Evolutionary conservation across 2,888 invertebrate genomes (phyloP).

Genomic region (Drosophila neutralis): DNA sequence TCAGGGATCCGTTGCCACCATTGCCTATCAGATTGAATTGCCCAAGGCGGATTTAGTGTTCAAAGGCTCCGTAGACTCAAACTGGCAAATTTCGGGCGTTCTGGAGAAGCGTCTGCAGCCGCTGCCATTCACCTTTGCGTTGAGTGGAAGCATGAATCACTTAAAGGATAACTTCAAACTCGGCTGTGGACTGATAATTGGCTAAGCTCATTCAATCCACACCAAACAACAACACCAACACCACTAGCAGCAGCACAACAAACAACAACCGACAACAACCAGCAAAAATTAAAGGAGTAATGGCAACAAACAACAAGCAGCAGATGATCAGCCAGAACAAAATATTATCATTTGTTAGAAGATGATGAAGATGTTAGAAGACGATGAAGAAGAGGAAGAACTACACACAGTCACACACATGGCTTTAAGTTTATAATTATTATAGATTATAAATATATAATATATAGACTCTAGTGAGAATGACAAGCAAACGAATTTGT

Average conservation of each 20-base stretch:
- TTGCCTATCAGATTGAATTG: conserved; percentile 97
- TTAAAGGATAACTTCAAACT: conserved; percentile 96
- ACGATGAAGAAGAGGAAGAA: conserved; percentile 16
- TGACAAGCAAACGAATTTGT: conserved; percentile 42
- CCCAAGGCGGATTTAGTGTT: conserved; percentile 97
- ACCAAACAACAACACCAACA: background rate
- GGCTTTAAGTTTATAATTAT: conserved; percentile 69
- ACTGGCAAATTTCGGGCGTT: conserved; percentile 96
- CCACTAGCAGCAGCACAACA: conserved; percentile 4
- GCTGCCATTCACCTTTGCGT: conserved; percentile 95
- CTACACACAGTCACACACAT: conserved; percentile 44
- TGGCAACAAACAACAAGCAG: no score
- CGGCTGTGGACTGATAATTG: conserved; percentile 97
- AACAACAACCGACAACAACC: background rate
- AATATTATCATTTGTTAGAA: no score
- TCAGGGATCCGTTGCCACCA: conserved; percentile 95
- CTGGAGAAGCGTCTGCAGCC: conserved; percentile 97
- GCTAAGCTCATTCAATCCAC: conserved; percentile 86
- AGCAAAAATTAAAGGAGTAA: background rate
- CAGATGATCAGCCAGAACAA: no score
- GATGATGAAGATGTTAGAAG: background rate
- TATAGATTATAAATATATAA: conserved; percentile 58
- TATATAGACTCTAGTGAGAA: conserved; percentile 56
- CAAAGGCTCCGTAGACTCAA: conserved; percentile 96
- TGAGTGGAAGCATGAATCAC: conserved; percentile 97